Base-by-base conservation (phyloP, 2,113 vertebrate species). In the Pyrgilauda ruficollis region DNA sequence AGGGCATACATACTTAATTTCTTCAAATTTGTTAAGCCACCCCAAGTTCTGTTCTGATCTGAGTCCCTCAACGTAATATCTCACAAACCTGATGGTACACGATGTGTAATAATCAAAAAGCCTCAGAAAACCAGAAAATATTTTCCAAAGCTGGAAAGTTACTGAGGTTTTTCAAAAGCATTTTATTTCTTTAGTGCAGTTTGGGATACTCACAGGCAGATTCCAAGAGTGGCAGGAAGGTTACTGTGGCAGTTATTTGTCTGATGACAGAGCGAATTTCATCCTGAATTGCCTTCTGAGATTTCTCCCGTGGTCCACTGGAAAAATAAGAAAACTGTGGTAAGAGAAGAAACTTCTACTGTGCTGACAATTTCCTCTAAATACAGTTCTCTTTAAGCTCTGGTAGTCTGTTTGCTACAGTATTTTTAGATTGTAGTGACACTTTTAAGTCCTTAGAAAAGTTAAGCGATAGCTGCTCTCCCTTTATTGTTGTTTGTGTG, bases 201-300 rank as follows among this genome's bases (percentile, higher is more conserved):
- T 24, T 6, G 2, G 35, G 77, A 74, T 94, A 99, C 99, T 99
- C 94, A 99, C 99, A 99, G 37, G 98, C 97, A 22, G 98, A 98
- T 97, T 99, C 99, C 84, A 99, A 69, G 55, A 99, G 97, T 4
- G 99, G 99, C 95, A 99, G 97, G 95, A 99, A 99, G 19, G 99
- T 99, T 47, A 99, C 99, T 0, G 99, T 99, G 79, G 99, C 99
- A 27, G 99, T 99, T 84, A 99, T 98, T 95, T 99, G 99, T 75
- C 99, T 98, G 93, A 99, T 99, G 59, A 99, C 99, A 0, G 99
- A 99, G 78, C 99, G 98, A 84, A 99, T 99, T 98, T 99, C 99
- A 94, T 99, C 99, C 95, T 56, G 55, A 56, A 56, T n/a, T 56
- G 55, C 55, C 55, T 99, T 99, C 58, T 99, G 98, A 67, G 99